A percentile compares a stretch with the other conserved stretches of the same genome.
Evolutionary conservation across 2,797 vertebrate genomes (phyloP).

Genomic region (Oceanodroma leucorhoa): DNA sequence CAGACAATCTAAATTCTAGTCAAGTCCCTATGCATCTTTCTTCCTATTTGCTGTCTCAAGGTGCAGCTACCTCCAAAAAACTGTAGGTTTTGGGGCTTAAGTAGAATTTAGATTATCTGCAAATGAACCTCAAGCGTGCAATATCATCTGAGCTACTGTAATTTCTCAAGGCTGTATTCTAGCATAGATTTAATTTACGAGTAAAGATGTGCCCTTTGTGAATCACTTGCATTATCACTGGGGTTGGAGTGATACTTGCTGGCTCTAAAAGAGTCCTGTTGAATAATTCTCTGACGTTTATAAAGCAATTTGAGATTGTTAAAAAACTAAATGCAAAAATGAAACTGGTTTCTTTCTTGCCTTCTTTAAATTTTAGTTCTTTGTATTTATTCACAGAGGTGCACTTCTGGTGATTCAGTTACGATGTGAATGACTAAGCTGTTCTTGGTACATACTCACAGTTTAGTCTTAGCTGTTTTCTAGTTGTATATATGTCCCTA

Average conservation of each 20-base stretch:
- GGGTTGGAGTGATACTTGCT: neutral
- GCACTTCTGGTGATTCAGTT: neutral
- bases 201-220: neutral
- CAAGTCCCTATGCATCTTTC: neutral
- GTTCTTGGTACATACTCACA: neutral
- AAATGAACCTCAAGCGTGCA: neutral
- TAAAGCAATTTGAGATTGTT: neutral
- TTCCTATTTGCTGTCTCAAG: neutral
- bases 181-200: neutral
- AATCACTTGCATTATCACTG: neutral
- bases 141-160: neutral
- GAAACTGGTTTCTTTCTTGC: neutral
- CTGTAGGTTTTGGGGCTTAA: neutral
- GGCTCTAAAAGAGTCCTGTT: neutral
- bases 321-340: neutral
- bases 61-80: neutral
- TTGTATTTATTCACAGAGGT: neutral
- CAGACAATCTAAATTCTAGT: neutral
- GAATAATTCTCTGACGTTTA: neutral
- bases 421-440: neutral
- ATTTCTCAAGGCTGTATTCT: neutral
- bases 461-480: neutral
- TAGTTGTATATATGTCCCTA: neutral
- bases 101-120: neutral
- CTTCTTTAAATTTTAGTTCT: neutral